Base-by-base conservation (phyloP, 1,140 invertebrate species). In the Episyrphus balteatus region DNA sequence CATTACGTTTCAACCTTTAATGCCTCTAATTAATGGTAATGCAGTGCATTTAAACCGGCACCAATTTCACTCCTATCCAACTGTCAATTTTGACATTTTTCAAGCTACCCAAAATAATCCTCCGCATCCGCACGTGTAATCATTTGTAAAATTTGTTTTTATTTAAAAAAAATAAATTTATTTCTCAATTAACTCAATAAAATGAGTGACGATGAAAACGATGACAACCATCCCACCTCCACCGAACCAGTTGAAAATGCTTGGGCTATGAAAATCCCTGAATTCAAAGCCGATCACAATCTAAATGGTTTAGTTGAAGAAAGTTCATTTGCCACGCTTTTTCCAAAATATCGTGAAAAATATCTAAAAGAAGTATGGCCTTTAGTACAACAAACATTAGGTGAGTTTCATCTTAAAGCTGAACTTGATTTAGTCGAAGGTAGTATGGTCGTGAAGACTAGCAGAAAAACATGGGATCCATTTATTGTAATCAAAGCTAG, bases 401-500 rank as follows among this genome's bases (percentile, higher is more conserved):
- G 70, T 13, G 81, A 86, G 56, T 74, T 92, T 71, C 73, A 79
- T 41, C 73, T 99, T 1, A 88, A 88, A 66, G 90, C 88, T 0
- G 92, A 98, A 58, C 70, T 99, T 48, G 95, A 99, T 76, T 69
- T 97, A 1, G 74, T 97, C 3, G 92, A 98, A 78, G 96, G 97
- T 42, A 81, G 85, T 54, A 93, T 99, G 87, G 84, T 82, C 8
- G 96, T 99, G 0, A 79, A 76, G 64, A 99, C 97, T 1, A 98
- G 94, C 1, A 76, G 92, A 43, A 96, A 98, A 74, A 98, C 95
- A 2, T 99, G 91, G 91, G 97, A 99, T 76, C 97, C 97, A 0
- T 98, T 90, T 54, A 89, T 97, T 38, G 92, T 99, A 39, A 78
- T 99, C 9, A 99, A 99, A 73, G 91, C 93, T 9, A 77, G 95